Evolutionary conservation across 2,888 invertebrate genomes (phyloP), one percentile per base, ranked within the genome.

Genomic region (Melolontha melolontha): DNA sequence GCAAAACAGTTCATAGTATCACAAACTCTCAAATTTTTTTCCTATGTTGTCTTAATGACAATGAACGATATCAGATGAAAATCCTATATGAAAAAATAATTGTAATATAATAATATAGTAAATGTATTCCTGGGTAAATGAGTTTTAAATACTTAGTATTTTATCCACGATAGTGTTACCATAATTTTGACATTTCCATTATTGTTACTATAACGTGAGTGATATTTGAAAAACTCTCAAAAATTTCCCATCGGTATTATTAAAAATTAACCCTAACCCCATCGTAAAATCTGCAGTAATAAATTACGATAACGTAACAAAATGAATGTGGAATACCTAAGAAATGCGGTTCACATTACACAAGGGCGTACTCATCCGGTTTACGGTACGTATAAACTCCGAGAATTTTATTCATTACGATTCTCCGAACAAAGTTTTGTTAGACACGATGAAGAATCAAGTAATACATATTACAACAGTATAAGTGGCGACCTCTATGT

Each of bases 251-350:
- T 54, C 10, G 54, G 54, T 39, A 17, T 54, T 39, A 40, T 54
- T 40, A 40, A 14, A 29, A 44, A 44, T 59, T 47, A 44, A 59
- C 22, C 59, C 29, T 29, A 29, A 27, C 44, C 14, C 14, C 27
- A 22, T 4, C 7, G 14, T 14, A 14, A 17, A 47, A 14, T 8
- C 8, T 34, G 1, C 5, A 47, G 59, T 12, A 59, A 59, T 59
- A 44, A 59, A 59, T 59, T 44, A 14, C 44, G 29, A 44, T 44
- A 27, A 22, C 29, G 22, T 8, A 42, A 59, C 44, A 59, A 59
- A 59, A 59, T 59, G 59, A 59, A 59, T 59, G 22, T 42, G 29
- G 44, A 59, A 59, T n/a, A 59, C 14, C 44, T 44, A 42, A 44
- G 42, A 16, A 54, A 17, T 40, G 54, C 6, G 44, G 27, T 44